These are phyloP conservation scores for Odontocolon sp. DNA, from an alignment of 2,888 invertebrate genomes.

Conservation along the genomic window DNA sequence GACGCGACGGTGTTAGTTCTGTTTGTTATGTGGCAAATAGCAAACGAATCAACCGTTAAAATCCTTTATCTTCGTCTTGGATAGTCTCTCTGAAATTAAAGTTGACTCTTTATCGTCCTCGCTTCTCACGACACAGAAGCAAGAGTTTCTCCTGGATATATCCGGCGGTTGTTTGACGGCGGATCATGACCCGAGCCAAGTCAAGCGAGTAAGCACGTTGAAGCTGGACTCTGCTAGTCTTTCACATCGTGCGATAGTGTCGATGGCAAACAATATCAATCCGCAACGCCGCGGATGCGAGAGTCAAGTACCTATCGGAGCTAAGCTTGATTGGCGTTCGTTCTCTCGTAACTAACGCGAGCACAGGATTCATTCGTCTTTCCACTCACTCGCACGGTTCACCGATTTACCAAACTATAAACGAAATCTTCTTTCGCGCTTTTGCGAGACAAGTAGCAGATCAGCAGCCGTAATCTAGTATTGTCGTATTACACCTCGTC, in stretches of 20 bases:
- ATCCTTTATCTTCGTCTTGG: neutral
- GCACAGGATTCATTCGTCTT: constrained; percentile 21
- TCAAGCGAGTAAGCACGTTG: constrained; percentile 10
- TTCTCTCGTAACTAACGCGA: constrained; percentile 58
- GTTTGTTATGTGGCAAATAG: too few relatives aligned
- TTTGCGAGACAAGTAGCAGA: neutral
- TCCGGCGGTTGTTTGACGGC: constrained; percentile 18
- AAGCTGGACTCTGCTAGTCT: constrained; percentile 17
- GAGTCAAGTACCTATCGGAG: neutral
- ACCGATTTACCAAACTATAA: constrained; percentile 1
- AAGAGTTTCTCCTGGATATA: neutral
- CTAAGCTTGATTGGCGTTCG: constrained; percentile 59
- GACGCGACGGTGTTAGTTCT: too few relatives aligned
- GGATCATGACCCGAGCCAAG: neutral
- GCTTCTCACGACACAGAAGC: neutral
- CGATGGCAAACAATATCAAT: constrained; percentile 53
- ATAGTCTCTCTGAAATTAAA: neutral
- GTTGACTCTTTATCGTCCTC: too few relatives aligned
- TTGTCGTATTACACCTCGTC: too few relatives aligned
- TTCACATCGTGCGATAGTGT: constrained; percentile 12
- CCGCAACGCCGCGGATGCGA: constrained; percentile 27
- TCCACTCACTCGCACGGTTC: constrained; percentile 19
- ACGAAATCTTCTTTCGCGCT: constrained; percentile 19
- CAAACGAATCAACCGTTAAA: neutral
- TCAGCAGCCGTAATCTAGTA: neutral